Base-by-base conservation (phyloP, 2,113 vertebrate species). In the Salminus brasiliensis region DNA sequence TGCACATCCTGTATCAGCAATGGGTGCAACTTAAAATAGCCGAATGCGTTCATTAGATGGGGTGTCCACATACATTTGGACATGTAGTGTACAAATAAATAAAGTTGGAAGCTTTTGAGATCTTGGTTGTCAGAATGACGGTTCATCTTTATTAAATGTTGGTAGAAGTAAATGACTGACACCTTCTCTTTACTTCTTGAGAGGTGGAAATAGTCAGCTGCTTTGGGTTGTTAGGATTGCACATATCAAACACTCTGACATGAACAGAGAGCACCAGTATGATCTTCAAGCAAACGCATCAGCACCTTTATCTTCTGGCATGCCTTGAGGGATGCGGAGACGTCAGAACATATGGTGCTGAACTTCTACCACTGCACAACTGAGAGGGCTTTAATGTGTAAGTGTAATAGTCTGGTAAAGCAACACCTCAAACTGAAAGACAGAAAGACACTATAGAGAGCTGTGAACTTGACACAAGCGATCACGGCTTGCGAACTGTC, bases 321-420 rank as follows among this genome's bases (percentile, higher is more conserved):
- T 32, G 18, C 18, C 30, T 32, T 45, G 8, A n/a, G 57, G 1
- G 30, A 65, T 4, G 60, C 9, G 11, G 62, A 39, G 62, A 39
- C 39, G 62, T 21, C n/a, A 21, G 16, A 52, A 23, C 43, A 65
- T 25, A 66, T 65, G 45, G n/a, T 52, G 47, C 30, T 34, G 43
- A 65, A 49, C 25, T 45, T 34, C 21, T 1, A 75, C 62, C 36
- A n/a, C 62, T 4, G 7, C 62, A 63, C 57, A 23, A 60, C 72
- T 63, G 41, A 60, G 41, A 63, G 55, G 9, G 29, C 72, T 47
- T 74, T 62, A 47, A 60, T 63, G 73, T 34, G 59, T 13, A 75
- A 66, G 62, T 39, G 62, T 55, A 39, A 66, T 27, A 34, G 60
- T 66, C 32, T 39, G 62, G 32, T 66, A 12, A 34, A n/a, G 62